phyloP scores from a whole-genome alignment of 64 coral and sea anemone species.

The Stylophora pistillata region DNA sequence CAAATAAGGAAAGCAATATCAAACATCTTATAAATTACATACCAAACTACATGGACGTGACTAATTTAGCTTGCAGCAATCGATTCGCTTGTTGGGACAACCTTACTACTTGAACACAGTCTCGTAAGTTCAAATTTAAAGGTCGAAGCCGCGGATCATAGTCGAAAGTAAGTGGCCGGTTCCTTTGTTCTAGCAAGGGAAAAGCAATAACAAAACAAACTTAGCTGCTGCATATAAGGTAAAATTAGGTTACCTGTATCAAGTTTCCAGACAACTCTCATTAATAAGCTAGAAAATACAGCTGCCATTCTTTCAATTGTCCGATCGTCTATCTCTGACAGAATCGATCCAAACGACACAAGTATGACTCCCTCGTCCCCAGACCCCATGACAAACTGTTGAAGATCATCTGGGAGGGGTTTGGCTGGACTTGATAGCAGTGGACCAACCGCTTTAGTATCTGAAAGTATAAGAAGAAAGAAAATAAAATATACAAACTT shows the following conservation, averaged over 20 bases:
- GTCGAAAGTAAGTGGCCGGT: too few relatives aligned
- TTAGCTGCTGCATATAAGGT: background rate
- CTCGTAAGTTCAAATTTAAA: too few relatives aligned
- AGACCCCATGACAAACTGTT: slow-evolving; percentile 25
- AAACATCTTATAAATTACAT: background rate
- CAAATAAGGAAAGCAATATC: background rate
- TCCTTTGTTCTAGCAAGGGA: background rate
- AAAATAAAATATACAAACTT: too few relatives aligned
- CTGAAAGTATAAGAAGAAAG: background rate
- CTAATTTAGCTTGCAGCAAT: too few relatives aligned
- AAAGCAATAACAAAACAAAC: background rate
- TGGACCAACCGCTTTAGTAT: slow-evolving; percentile 32
- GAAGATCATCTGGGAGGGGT: slow-evolving; percentile 43
- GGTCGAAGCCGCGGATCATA: too few relatives aligned
- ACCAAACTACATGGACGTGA: background rate
- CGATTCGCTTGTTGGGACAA: too few relatives aligned
- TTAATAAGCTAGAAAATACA: slow-evolving; percentile 25
- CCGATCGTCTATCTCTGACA: slow-evolving; percentile 20
- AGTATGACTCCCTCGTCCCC: slow-evolving; percentile 47
- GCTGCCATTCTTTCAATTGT: slow-evolving; percentile 13
- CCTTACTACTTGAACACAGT: too few relatives aligned
- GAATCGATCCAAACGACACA: slow-evolving; percentile 53
- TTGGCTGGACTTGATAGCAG: slow-evolving; percentile 44
- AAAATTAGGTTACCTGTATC: background rate
- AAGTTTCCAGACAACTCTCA: slow-evolving; percentile 6